Evolutionary conservation across 1,140 invertebrate genomes (phyloP).

Genomic region (Pygmarrhopalites habei): DNA sequence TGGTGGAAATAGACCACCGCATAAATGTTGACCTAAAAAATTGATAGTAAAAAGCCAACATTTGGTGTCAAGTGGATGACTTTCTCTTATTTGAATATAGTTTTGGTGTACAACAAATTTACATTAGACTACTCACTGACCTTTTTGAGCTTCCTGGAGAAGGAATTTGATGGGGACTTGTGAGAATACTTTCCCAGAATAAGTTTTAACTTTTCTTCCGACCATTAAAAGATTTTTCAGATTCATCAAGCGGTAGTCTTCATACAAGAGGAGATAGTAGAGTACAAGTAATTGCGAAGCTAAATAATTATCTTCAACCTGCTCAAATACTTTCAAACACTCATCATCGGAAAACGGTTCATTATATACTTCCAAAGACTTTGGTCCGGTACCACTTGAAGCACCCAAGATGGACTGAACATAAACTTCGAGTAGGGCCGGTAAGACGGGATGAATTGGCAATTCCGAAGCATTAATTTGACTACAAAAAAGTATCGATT

Average conservation of each 20-base stretch:
- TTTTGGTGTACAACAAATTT: no score
- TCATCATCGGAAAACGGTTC: conserved; percentile 86
- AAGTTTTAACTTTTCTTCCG: conserved; percentile 72
- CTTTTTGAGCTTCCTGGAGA: conserved; percentile 82
- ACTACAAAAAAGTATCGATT: conserved; percentile 47
- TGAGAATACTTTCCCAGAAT: conserved; percentile 78
- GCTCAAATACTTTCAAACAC: conserved; percentile 75
- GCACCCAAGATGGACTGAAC: conserved; percentile 85
- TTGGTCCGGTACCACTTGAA: conserved; percentile 47
- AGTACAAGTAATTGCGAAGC: conserved; percentile 82
- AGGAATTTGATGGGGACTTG: conserved; percentile 91
- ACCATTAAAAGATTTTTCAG: conserved; percentile 51
- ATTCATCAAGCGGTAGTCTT: conserved; percentile 77
- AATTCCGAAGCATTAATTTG: conserved; percentile 80
- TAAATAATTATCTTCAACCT: conserved; percentile 55
- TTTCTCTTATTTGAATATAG: no score
- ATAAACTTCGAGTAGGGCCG: conserved; percentile 88
- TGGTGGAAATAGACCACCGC: conserved; percentile 68
- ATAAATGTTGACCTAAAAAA: conserved; percentile 9
- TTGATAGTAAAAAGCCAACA: no score
- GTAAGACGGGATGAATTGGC: conserved; percentile 86
- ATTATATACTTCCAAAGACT: conserved; percentile 63
- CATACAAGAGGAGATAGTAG: conserved; percentile 88
- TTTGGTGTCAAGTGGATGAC: no score
- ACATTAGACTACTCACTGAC: no score